Base-by-base conservation (phyloP, 2,797 vertebrate species). In the Rhadinocentrus ornatus region DNA sequence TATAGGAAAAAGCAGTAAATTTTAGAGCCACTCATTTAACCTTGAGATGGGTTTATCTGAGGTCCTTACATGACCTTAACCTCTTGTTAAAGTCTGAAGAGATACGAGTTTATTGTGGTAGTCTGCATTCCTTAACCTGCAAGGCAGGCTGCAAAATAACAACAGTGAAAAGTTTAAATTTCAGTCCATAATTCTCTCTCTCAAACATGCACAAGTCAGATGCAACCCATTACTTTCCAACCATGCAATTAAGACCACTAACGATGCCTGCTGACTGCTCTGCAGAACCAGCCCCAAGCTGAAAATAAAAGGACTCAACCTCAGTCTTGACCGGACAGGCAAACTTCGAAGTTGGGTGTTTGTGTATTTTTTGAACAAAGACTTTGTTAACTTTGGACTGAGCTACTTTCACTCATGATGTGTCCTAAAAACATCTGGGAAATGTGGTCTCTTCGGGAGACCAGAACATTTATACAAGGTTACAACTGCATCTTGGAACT, bases 371-470 rank as follows among this genome's bases (percentile, higher is more conserved):
- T 85, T 71, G 4, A 79, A 84, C 68, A 53, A 83, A 81, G 60
- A 12, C 65, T 72, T 75, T 86, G 87, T 86, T 89, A 82, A 81
- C 78, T 77, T 89, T 87, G 83, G 86, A 89, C 68, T 18, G 62
- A 26, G 48, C 57, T 46, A 41, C 72, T 77, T 79, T 80, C 67
- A 44, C 72, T 78, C 44, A 66, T 78, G 68, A 86, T 72, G 84
- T 84, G 69, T 83, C 76, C 32, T 71, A 54, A 62, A 85, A 86
- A 88, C 85, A 91, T 92, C 88, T 88, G 88, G 86, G 89, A 82
- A 91, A 87, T 74, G 66, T 41, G 79, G 78, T 83, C 86, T 83
- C 57, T 73, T 50, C 54, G 26, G 62, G 22, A 57, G 84, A 91
- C 74, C 70, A 75, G 67, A 78, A 67, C 69, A 74, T 82, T 82